phyloP scores from a whole-genome alignment of 2,888 invertebrate genomes.

The Calameuta pallipes region DNA sequence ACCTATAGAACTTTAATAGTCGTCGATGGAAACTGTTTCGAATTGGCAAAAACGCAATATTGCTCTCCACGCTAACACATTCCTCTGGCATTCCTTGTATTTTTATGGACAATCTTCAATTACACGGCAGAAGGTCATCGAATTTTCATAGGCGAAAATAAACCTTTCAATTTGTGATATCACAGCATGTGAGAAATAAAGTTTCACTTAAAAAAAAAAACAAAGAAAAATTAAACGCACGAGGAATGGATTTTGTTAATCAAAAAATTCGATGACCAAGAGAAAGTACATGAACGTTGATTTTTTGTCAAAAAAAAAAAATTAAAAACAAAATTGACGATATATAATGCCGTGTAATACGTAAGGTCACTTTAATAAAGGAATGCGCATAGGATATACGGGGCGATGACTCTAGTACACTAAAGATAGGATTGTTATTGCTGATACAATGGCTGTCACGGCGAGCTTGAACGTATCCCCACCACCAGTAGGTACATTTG shows the following conservation, averaged over 20 bases:
- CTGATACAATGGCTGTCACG: constrained; percentile 59
- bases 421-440: constrained; percentile 57
- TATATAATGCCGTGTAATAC: not conserved
- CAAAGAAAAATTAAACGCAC: not conserved
- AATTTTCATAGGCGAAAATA: not conserved
- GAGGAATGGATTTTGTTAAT: not conserved
- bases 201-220: too few relatives aligned
- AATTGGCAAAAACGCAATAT: not conserved
- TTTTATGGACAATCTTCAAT: not conserved
- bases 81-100: not conserved
- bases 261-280: not conserved
- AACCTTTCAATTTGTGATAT: not conserved
- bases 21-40: not conserved
- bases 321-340: not conserved
- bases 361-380: not conserved
- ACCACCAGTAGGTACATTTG: constrained; percentile 50
- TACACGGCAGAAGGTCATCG: not conserved
- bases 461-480: constrained; percentile 56
- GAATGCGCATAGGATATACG: not conserved
- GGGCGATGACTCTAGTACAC: constrained; percentile 7
- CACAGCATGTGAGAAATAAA: not conserved
- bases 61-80: not conserved
- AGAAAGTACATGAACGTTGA: not conserved
- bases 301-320: not conserved
- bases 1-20: not conserved